These are phyloP conservation scores for Lanistes nyassanus DNA, from an alignment of 1,140 invertebrate species.

Conservation along the genomic window DNA sequence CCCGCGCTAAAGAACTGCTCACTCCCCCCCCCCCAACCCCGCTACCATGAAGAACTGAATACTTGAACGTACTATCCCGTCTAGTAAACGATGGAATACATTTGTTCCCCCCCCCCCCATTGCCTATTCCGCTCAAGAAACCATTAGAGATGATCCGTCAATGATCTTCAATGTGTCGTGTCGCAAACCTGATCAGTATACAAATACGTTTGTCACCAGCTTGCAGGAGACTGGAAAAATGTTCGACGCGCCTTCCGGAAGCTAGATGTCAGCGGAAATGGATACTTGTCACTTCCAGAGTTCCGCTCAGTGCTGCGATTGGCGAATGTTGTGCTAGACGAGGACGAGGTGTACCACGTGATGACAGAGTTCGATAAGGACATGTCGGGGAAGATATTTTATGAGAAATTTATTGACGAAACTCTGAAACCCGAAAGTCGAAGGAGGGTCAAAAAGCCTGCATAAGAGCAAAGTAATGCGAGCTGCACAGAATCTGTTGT, in stretches of 20 bases:
- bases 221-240: slow-evolving; percentile 65
- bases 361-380: slow-evolving; percentile 61
- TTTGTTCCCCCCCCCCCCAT: too few relatives aligned
- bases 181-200: neutral
- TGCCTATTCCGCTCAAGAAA: too few relatives aligned
- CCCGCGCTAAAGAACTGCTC: too few relatives aligned
- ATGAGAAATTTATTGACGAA: slow-evolving; percentile 64
- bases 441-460: slow-evolving; percentile 32
- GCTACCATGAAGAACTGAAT: too few relatives aligned
- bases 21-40: too few relatives aligned
- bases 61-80: too few relatives aligned
- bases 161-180: too few relatives aligned
- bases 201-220: slow-evolving; percentile 39
- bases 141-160: too few relatives aligned
- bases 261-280: slow-evolving; percentile 56
- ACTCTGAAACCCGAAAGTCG: slow-evolving; percentile 57
- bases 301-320: slow-evolving; percentile 64
- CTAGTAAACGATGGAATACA: too few relatives aligned
- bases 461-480: too few relatives aligned
- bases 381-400: slow-evolving; percentile 61
- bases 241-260: slow-evolving; percentile 64
- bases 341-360: slow-evolving; percentile 65
- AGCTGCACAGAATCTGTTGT: too few relatives aligned
- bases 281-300: slow-evolving; percentile 61
- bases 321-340: slow-evolving; percentile 62